These are phyloP conservation scores for Cyclophora punctaria DNA, from an alignment of 2,888 invertebrate species.

Conservation along the genomic window DNA sequence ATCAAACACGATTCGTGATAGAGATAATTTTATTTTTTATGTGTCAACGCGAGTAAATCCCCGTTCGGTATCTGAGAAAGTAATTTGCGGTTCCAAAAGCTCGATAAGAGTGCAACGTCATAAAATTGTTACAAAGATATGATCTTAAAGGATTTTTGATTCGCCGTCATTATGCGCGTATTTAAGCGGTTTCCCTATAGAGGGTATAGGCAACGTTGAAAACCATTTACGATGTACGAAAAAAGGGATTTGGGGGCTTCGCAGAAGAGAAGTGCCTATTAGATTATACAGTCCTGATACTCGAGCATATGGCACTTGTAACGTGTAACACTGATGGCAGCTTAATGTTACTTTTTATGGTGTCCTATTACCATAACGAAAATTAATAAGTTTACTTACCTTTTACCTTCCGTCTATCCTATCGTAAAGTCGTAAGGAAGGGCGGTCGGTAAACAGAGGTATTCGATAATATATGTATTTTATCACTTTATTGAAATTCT, in stretches of 20 bases:
- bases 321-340: constrained; percentile 35
- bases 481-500: no score
- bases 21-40: background rate
- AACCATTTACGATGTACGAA: constrained; percentile 51
- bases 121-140: constrained; percentile 37
- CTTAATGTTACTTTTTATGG: constrained; percentile 44
- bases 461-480: no score
- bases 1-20: constrained; percentile 1
- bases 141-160: constrained; percentile 43
- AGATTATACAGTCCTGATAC: constrained; percentile 34
- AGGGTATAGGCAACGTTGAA: constrained; percentile 31
- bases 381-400: constrained; percentile 19
- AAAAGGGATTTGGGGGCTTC: constrained; percentile 40
- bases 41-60: constrained; percentile 5
- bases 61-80: constrained; percentile 18
- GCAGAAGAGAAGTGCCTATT: constrained; percentile 39
- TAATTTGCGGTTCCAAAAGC: constrained; percentile 38
- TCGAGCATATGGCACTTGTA: constrained; percentile 36
- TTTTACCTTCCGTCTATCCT: constrained; percentile 5
- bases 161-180: constrained; percentile 29
- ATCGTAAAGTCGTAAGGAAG: no score
- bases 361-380: constrained; percentile 21
- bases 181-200: constrained; percentile 35
- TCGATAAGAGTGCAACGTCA: constrained; percentile 40
- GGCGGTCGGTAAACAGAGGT: no score